Percentiles rank a stretch among this genome's conserved stretches.
These are phyloP conservation scores for Drosophila bunnanda DNA, from an alignment of 2,888 invertebrate genomes.

Conservation along the genomic window DNA sequence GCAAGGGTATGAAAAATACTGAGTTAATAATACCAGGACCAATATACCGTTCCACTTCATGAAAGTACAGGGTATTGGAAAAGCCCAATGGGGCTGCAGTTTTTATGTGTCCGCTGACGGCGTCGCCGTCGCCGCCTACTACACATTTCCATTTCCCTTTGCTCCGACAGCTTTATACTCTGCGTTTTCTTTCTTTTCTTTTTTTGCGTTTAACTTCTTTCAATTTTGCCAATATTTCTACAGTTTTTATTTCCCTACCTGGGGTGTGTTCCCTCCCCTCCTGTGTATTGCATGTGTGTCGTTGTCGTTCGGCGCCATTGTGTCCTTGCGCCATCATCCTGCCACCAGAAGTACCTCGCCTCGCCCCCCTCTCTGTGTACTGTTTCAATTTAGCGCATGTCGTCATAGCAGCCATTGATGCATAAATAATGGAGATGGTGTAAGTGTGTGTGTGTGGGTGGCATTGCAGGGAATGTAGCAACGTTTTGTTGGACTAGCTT, in stretches of 20 bases:
- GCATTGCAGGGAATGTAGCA: constrained; percentile 24
- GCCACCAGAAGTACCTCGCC: constrained; percentile 10
- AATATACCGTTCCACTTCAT: not conserved
- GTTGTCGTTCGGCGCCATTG: constrained; percentile 69
- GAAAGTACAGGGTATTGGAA: constrained; percentile 17
- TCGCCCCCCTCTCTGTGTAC: constrained; percentile 48
- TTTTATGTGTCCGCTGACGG: constrained; percentile 36
- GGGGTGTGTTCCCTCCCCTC: not conserved
- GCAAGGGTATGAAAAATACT: too few relatives aligned
- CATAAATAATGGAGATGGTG: constrained; percentile 77
- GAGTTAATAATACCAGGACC: not conserved
- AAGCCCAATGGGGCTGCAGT: constrained; percentile 41
- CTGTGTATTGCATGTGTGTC: constrained; percentile 68
- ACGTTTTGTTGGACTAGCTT: constrained; percentile 69
- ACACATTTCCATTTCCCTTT: constrained; percentile 51
- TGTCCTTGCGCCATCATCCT: constrained; percentile 57
- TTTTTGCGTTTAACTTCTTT: constrained; percentile 50
- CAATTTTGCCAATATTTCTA: constrained; percentile 61
- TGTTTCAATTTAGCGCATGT: constrained; percentile 81
- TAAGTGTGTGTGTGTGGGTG: constrained; percentile 9
- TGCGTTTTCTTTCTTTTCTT: constrained; percentile 16
- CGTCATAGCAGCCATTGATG: constrained; percentile 81
- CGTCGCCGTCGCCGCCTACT: constrained; percentile 31
- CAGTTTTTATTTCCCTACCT: constrained; percentile 63
- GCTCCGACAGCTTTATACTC: constrained; percentile 11